These are phyloP conservation scores for Echinarachnius parma DNA, from an alignment of 53 echinoderm and acorn worm species.

Conservation along the genomic window DNA sequence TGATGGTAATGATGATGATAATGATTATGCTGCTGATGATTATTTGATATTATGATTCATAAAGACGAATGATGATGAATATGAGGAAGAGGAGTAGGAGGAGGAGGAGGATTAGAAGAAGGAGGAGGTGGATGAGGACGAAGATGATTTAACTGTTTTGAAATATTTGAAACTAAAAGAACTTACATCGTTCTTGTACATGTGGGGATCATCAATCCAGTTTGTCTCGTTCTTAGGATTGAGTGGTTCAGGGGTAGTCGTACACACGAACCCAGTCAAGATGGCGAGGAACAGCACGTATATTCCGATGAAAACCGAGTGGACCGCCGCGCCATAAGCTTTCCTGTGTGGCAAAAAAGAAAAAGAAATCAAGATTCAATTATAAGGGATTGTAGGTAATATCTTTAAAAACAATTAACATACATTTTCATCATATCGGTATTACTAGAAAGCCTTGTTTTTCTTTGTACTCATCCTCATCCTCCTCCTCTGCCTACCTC, in stretches of 20 bases:
- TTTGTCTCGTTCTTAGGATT: background rate
- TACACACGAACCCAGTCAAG: conserved; percentile 54
- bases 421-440: too few species aligned
- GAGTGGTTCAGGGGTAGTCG: conserved; percentile 1
- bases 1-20: too few species aligned
- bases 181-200: conserved; percentile 12
- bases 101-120: too few species aligned
- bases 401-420: too few species aligned
- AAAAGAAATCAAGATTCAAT: background rate
- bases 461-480: too few species aligned
- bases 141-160: conserved; percentile 7
- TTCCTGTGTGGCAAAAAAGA: conserved; percentile 61
- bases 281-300: conserved; percentile 61
- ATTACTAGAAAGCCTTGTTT: too few species aligned
- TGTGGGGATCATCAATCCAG: conserved; percentile 16
- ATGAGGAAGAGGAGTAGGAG: too few species aligned
- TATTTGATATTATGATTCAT: too few species aligned
- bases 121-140: background rate
- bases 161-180: background rate
- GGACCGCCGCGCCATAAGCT: conserved; percentile 65
- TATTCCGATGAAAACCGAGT: conserved; percentile 40
- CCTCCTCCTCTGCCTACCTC: too few species aligned
- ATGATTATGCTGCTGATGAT: too few species aligned
- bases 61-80: too few species aligned
- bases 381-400: too few species aligned